A percentile compares a stretch with the other conserved stretches of the same genome.
These are phyloP conservation scores for Picathartes gymnocephalus DNA, from an alignment of 2,113 vertebrate genomes.

Conservation along the genomic window DNA sequence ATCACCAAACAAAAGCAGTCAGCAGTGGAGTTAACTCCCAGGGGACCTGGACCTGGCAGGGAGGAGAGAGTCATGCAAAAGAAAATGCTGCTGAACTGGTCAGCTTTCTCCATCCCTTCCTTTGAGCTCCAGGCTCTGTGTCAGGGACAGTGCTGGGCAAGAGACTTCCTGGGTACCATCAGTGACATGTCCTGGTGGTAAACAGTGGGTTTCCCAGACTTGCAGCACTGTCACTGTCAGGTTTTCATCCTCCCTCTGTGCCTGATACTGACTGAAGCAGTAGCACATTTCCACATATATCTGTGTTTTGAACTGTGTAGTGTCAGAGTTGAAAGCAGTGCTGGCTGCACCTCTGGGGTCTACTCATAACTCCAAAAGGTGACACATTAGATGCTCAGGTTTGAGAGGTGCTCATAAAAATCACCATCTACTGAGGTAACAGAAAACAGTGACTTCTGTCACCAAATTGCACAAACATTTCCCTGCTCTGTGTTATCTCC, in stretches of 20 bases:
- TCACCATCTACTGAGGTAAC: neutral
- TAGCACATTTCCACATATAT: rapidly evolving
- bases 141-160: neutral
- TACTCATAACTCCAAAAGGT: neutral
- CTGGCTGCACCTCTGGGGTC: neutral
- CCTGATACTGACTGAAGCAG: neutral
- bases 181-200: neutral
- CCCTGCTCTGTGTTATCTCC: neutral
- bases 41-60: neutral
- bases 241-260: neutral
- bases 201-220: neutral
- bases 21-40: neutral
- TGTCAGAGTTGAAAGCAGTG: neutral
- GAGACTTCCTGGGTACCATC: neutral
- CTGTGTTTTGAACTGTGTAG: neutral
- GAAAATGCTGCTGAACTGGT: neutral
- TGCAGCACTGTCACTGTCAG: neutral
- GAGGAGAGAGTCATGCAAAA: neutral
- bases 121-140: neutral
- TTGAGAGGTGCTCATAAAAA: neutral
- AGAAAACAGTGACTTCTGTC: neutral
- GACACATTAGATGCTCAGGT: neutral
- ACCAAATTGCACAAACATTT: neutral
- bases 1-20: neutral
- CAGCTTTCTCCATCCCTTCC: neutral